A percentile compares a stretch with the other conserved stretches of the same genome.
Conservation (phyloP, 92 coral and sea anemone genomes). For the Heliopora coerulea region DNA sequence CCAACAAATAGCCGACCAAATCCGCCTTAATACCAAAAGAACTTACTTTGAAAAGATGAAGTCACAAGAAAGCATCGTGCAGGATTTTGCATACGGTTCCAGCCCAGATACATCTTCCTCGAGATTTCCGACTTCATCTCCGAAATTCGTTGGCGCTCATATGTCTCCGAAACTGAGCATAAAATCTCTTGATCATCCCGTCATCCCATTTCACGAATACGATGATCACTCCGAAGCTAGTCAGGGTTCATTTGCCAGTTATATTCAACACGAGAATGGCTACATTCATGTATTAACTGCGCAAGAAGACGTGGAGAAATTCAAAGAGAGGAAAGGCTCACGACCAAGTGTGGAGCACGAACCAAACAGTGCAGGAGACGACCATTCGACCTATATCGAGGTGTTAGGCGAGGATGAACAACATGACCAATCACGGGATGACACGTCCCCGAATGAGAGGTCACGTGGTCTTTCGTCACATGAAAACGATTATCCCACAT, state of each 20-base stretch:
- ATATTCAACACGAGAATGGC: background rate
- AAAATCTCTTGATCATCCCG: background rate
- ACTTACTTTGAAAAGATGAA: conserved; percentile 1
- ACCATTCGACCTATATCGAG: background rate
- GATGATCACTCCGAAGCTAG: background rate
- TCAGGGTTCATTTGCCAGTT: background rate
- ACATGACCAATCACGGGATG: background rate
- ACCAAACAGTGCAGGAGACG: background rate
- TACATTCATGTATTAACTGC: conserved; percentile 10
- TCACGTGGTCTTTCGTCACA: background rate
- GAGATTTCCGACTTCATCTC: background rate
- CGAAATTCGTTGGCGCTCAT: background rate
- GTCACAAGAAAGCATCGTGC: background rate
- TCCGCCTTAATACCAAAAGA: conserved; percentile 21
- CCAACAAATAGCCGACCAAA: conserved; percentile 7
- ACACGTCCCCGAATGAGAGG: background rate
- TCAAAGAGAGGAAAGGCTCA: background rate
- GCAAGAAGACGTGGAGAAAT: background rate
- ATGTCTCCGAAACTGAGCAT: background rate
- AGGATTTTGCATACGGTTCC: conserved; percentile 7
- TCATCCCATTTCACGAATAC: conserved; percentile 22
- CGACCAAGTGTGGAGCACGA: background rate
- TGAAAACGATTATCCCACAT: background rate
- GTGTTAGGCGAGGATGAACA: background rate
- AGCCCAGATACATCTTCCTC: background rate